A percentile compares a stretch with the other conserved stretches of the same genome.
phyloP scores from a whole-genome alignment of 2,113 vertebrate species.

The Malurus melanocephalus region DNA sequence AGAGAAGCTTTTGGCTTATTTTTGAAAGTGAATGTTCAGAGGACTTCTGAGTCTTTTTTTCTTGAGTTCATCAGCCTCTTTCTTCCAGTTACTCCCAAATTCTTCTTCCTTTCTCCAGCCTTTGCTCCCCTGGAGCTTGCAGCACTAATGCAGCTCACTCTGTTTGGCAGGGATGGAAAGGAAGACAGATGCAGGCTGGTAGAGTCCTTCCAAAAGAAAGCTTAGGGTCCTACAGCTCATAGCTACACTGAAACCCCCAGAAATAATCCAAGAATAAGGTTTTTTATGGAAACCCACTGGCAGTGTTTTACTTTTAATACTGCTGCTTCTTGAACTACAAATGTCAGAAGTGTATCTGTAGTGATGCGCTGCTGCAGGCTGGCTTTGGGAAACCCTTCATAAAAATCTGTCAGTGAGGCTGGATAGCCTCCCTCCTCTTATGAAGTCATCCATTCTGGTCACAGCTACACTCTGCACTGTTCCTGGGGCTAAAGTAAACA shows the following conservation, averaged over 20 bases:
- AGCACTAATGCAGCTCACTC: not conserved
- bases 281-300: constrained; percentile 23
- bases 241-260: not conserved
- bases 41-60: not conserved
- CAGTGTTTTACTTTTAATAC: constrained; percentile 12
- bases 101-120: not conserved
- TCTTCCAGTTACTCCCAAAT: not conserved
- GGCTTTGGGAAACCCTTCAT: constrained; percentile 39
- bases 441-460: not conserved
- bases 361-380: constrained; percentile 1
- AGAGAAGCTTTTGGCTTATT: not conserved
- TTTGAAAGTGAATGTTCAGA: not conserved
- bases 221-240: not conserved
- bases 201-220: not conserved
- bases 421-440: constrained; percentile 1
- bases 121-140: not conserved
- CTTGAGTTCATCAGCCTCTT: not conserved
- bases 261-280: not conserved
- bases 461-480: not conserved
- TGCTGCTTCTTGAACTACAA: constrained; percentile 18
- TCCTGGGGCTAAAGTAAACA: not conserved
- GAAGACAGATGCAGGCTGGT: not conserved
- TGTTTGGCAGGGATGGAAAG: not conserved
- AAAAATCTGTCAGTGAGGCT: constrained; percentile 13
- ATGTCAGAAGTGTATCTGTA: constrained; percentile 11